Conservation (phyloP, 2,113 vertebrate genomes). For the Boulengeromyrus knoepffleri region DNA sequence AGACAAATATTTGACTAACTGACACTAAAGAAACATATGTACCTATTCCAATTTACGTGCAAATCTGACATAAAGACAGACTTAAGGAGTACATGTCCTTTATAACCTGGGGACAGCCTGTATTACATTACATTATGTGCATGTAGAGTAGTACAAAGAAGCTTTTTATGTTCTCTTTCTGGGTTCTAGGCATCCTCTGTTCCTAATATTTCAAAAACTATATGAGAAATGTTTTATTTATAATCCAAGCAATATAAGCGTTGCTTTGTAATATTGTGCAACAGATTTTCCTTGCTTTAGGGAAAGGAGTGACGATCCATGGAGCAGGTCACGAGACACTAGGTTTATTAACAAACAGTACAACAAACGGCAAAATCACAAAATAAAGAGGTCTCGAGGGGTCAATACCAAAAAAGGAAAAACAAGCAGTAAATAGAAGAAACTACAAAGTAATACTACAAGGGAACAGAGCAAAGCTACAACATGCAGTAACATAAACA, state of each 20-base stretch:
- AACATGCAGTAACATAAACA: too few relatives aligned
- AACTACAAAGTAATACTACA: too few relatives aligned
- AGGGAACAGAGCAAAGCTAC: too few relatives aligned
- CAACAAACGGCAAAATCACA: neutral
- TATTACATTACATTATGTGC: neutral
- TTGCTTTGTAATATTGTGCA: neutral
- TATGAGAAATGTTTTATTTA: neutral
- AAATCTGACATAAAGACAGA: neutral
- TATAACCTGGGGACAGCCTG: neutral
- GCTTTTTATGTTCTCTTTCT: neutral
- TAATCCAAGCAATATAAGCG: neutral
- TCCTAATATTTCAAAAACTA: neutral
- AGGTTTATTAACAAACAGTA: neutral
- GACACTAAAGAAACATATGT: neutral
- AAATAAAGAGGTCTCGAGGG: neutral
- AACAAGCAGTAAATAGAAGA: neutral
- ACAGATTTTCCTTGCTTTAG: neutral
- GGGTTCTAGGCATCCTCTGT: neutral
- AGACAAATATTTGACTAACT: neutral
- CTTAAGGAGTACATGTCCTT: neutral
- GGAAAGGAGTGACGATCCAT: too few relatives aligned
- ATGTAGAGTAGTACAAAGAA: neutral
- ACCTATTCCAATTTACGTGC: neutral
- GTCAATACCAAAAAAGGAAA: neutral
- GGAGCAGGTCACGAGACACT: too few relatives aligned